These are phyloP conservation scores for Phania funesta DNA, from an alignment of 2,888 invertebrate species.

Conservation along the genomic window DNA sequence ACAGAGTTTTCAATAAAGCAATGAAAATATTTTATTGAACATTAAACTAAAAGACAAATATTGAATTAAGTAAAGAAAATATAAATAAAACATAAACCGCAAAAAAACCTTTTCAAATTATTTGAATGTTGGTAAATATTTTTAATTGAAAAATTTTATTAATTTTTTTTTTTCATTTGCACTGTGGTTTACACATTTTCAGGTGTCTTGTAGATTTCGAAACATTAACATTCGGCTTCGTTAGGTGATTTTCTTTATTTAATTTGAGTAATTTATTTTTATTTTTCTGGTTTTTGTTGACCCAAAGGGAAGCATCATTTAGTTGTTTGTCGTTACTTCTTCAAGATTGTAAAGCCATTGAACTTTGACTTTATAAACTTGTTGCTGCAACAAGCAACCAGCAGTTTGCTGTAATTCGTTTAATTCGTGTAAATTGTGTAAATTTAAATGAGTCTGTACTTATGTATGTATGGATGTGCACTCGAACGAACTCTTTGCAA, in stretches of 20 bases:
- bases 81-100: too few relatives aligned
- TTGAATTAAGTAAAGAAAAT: too few relatives aligned
- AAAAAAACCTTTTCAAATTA: too few relatives aligned
- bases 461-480: not conserved
- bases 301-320: conserved; percentile 30
- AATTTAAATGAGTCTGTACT: conserved; percentile 19
- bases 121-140: conserved; percentile 29
- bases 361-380: conserved; percentile 65
- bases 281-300: conserved; percentile 41
- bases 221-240: conserved; percentile 7
- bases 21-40: too few relatives aligned
- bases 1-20: too few relatives aligned
- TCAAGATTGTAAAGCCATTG: conserved; percentile 47
- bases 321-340: not conserved
- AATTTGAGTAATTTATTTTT: not conserved
- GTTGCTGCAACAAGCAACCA: conserved; percentile 46
- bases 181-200: conserved; percentile 45
- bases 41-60: too few relatives aligned
- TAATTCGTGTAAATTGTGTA: conserved; percentile 24
- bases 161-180: not conserved
- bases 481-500: not conserved
- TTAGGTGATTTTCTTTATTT: not conserved
- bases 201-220: conserved; percentile 27
- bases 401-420: conserved; percentile 37
- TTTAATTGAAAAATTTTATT: conserved; percentile 14